A percentile compares a stretch with the other conserved stretches of the same genome.
These are phyloP conservation scores for Nerophis lumbriciformis DNA, from an alignment of 2,113 vertebrate species.

Conservation along the genomic window DNA sequence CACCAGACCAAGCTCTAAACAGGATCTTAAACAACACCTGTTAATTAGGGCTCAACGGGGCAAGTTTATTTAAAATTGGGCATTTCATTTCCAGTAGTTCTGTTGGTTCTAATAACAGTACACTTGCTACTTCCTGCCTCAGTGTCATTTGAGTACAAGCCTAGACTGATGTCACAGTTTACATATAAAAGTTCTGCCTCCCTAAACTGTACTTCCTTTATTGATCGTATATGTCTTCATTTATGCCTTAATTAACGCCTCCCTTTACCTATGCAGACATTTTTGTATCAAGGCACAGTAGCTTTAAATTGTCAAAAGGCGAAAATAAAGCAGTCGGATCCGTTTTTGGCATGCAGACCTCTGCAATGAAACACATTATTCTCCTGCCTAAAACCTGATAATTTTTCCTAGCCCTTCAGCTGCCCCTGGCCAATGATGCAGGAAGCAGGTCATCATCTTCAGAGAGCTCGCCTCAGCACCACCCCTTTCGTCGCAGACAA, in stretches of 20 bases:
- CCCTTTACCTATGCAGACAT: conserved; percentile 14
- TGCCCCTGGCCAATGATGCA: conserved; percentile 85
- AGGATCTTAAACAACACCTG: too few species aligned
- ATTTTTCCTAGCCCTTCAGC: conserved; percentile 75
- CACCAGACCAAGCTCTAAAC: too few species aligned
- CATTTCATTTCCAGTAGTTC: too few species aligned
- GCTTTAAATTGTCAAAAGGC: conserved; percentile 7
- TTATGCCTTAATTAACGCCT: neutral
- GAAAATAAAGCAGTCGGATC: neutral
- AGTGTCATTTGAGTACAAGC: too few species aligned
- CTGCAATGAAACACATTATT: conserved; percentile 6
- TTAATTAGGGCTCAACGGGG: too few species aligned
- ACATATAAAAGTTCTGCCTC: neutral
- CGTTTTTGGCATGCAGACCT: conserved; percentile 17
- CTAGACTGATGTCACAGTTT: too few species aligned
- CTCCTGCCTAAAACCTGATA: neutral
- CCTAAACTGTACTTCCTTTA: conserved; percentile 3
- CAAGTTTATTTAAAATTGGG: too few species aligned
- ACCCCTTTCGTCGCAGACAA: conserved; percentile 77
- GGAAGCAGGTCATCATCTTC: conserved; percentile 83
- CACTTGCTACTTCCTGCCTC: too few species aligned
- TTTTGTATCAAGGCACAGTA: neutral
- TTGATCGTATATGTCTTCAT: too few species aligned
- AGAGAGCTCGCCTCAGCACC: conserved; percentile 85
- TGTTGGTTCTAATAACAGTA: too few species aligned